Evolutionary conservation across 2,113 vertebrate genomes (phyloP).

Genomic region (Redunca redunca): DNA sequence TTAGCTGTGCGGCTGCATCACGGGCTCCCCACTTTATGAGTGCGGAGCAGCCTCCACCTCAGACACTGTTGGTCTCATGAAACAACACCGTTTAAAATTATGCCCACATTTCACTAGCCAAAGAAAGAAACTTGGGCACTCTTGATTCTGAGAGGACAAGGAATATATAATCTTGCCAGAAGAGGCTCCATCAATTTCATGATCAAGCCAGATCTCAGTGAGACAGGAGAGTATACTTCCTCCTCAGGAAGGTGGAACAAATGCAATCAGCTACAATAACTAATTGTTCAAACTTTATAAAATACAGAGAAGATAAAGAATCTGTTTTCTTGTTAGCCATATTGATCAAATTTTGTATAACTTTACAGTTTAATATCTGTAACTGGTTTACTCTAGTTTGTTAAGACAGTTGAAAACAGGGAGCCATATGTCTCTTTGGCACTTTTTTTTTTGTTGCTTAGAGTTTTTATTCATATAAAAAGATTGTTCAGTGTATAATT

Average conservation of each 20-base stretch:
- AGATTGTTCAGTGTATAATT: not conserved
- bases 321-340: not conserved
- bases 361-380: not conserved
- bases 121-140: not conserved
- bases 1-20: not conserved
- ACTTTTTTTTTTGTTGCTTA: not conserved
- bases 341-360: not conserved
- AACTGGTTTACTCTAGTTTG: not conserved
- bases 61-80: not conserved
- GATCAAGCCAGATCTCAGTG: not conserved
- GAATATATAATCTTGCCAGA: not conserved
- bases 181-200: not conserved
- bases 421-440: not conserved
- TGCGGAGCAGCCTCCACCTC: not conserved
- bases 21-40: not conserved
- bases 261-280: not conserved
- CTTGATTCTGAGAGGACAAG: not conserved
- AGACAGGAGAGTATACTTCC: not conserved
- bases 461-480: not conserved
- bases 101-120: not conserved
- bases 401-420: not conserved
- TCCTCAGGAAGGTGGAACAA: not conserved
- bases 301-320: not conserved
- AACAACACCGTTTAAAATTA: not conserved
- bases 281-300: not conserved